Base-by-base conservation (phyloP, 2,113 vertebrate species). In the Myotis davidii region DNA sequence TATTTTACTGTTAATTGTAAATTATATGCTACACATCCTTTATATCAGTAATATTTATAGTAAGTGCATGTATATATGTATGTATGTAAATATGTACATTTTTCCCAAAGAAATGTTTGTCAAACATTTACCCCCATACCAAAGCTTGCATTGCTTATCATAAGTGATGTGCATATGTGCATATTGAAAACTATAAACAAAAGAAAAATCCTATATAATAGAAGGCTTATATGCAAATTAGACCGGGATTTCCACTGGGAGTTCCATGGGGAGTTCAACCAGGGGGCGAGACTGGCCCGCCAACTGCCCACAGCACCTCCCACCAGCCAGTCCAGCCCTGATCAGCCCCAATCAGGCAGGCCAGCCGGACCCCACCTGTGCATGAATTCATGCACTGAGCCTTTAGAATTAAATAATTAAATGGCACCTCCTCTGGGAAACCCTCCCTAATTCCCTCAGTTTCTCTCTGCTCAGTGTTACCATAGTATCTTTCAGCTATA, bases 171-270 rank as follows among this genome's bases (percentile, higher is more conserved):
- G 59, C 3, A 27, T 61, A 39, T 4, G 10, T 50, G 9, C 37
- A 54, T 91, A 70, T 67, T 50, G 20, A 88, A 70, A 95, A 86
- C 23, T 12, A 91, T 54, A 89, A 88, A 61, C 37, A 32, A 86
- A 84, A 92, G 21, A 9, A 85, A 96, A 86, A 50, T 14, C 45
- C 45, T 45, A 45, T 45, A 45, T 45, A 45, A 45, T 45, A 45
- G 2, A 45, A 45, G 45, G 45, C 45, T 45, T 45, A 11, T 45
- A 45, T 45, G 45, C 45, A 45, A 45, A 45, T 45, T 45, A 45
- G 1, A 45, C 10, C 1, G 2, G 45, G 45, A 45, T 1, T 45
- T 45, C 45, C 45, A 45, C 45, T 45, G 45, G 45, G 45, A 45
- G 45, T 45, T 45, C 45, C 45, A 10, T 2, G 45, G 10, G 10